A percentile compares a stretch with the other conserved stretches of the same genome.
Evolutionary conservation across 2,888 invertebrate species (phyloP).

Genomic region (Listrodromus nycthemerus): DNA sequence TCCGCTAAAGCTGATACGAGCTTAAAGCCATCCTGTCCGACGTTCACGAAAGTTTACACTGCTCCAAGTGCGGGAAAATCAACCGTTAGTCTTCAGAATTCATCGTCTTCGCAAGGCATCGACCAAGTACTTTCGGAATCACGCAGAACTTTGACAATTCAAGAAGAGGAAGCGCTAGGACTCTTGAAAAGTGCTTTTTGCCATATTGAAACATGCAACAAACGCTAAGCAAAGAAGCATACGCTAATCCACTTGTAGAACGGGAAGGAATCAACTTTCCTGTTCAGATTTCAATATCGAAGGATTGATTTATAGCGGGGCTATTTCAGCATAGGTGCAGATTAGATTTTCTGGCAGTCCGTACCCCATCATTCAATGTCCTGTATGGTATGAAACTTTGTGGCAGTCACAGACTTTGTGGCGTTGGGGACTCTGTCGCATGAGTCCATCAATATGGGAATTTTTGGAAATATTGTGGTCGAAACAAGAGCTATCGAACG

Average conservation of each 20-base stretch:
- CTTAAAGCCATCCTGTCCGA: conserved; percentile 38
- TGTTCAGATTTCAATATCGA: background rate
- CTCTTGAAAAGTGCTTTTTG: conserved; percentile 73
- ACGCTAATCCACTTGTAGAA: background rate
- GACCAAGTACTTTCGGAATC: background rate
- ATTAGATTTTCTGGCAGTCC: background rate
- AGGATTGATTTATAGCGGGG: background rate
- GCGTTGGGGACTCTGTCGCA: too few species aligned
- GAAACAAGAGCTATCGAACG: too few species aligned
- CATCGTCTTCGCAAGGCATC: background rate
- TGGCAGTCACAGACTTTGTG: too few species aligned
- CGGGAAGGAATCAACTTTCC: background rate
- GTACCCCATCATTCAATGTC: too few species aligned
- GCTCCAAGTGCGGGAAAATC: background rate
- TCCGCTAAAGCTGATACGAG: conserved; percentile 44
- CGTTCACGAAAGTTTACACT: background rate
- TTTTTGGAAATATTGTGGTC: too few species aligned
- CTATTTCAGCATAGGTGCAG: background rate
- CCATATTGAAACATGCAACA: conserved; percentile 58
- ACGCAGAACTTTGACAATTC: background rate
- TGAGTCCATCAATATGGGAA: too few species aligned
- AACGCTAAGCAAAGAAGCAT: background rate
- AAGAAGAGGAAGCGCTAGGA: conserved; percentile 37
- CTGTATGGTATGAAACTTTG: too few species aligned
- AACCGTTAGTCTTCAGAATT: background rate